phyloP scores from a whole-genome alignment of 2,113 vertebrate species.

The Atlantisia rogersi region DNA sequence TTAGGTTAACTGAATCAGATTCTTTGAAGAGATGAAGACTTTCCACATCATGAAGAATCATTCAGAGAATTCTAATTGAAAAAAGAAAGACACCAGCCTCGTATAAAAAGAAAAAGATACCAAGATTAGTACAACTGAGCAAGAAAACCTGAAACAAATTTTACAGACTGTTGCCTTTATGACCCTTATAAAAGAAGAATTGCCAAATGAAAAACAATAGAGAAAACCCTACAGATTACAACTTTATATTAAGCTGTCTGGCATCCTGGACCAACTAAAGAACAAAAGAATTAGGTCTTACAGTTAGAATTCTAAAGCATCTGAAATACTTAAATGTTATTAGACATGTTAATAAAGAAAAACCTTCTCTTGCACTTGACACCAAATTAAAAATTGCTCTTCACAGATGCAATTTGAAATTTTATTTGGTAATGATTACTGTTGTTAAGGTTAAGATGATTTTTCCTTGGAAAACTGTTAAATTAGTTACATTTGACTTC shows the following conservation, averaged over 20 bases:
- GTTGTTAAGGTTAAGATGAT: background rate
- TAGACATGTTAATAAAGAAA: background rate
- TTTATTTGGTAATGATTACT: background rate
- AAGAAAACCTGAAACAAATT: constrained; percentile 55
- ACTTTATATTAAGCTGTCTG: background rate
- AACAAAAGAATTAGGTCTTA: constrained; percentile 20
- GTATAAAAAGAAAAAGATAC: constrained; percentile 40
- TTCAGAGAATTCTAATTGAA: constrained; percentile 78
- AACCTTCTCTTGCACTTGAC: background rate
- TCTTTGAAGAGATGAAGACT: constrained; percentile 73
- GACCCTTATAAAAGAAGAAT: constrained; percentile 48
- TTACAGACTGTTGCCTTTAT: constrained; percentile 45
- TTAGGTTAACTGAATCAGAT: constrained; percentile 80
- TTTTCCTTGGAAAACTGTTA: background rate
- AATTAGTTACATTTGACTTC: background rate
- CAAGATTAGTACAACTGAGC: constrained; percentile 61
- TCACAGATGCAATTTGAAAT: background rate
- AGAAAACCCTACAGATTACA: background rate
- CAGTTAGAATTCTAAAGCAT: background rate
- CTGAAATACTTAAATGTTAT: background rate
- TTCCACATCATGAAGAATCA: constrained; percentile 76
- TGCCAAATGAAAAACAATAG: constrained; percentile 30
- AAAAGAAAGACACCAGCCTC: constrained; percentile 48
- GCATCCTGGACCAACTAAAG: background rate
- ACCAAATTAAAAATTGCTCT: background rate